Conservation (phyloP, 2,113 vertebrate genomes). For the Chaenogobius annularis region DNA sequence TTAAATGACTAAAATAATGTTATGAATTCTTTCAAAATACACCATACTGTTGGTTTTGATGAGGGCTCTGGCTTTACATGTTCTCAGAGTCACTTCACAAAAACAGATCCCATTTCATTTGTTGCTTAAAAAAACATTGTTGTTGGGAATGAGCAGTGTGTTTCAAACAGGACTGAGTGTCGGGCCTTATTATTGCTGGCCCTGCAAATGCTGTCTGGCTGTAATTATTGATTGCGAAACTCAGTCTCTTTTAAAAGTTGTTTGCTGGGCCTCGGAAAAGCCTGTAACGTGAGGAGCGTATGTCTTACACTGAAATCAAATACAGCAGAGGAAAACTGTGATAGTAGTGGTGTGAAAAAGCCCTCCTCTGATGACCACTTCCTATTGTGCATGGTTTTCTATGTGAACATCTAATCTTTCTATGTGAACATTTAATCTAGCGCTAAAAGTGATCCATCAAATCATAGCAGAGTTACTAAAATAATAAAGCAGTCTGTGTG, state of each 20-base stretch:
- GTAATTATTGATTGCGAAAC: conserved; percentile 62
- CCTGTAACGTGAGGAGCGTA: conserved; percentile 46
- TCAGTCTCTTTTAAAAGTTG: conserved; percentile 44
- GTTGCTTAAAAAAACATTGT: conserved; percentile 28
- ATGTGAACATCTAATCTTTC: no score
- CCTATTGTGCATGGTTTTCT: conserved; percentile 3
- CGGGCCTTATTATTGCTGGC: conserved; percentile 50
- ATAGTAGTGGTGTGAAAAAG: conserved; percentile 37
- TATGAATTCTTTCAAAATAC: neutral
- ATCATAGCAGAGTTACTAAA: neutral
- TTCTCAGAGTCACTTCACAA: conserved; percentile 24
- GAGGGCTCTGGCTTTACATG: neutral
- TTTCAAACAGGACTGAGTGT: conserved; percentile 32
- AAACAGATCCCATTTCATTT: conserved; percentile 22
- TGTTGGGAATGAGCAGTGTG: conserved; percentile 20
- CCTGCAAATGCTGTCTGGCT: conserved; percentile 36
- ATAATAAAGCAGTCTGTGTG: neutral
- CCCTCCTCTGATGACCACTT: conserved; percentile 12
- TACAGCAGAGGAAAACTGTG: conserved; percentile 30
- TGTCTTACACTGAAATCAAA: conserved; percentile 54
- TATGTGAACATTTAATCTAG: conserved; percentile 7
- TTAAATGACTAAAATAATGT: neutral
- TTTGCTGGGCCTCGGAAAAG: conserved; percentile 36
- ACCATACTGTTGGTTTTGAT: neutral
- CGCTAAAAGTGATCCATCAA: neutral